Base-by-base conservation (phyloP, 37 sponge, comb jelly and placozoan species). In the Crambe crambe region DNA sequence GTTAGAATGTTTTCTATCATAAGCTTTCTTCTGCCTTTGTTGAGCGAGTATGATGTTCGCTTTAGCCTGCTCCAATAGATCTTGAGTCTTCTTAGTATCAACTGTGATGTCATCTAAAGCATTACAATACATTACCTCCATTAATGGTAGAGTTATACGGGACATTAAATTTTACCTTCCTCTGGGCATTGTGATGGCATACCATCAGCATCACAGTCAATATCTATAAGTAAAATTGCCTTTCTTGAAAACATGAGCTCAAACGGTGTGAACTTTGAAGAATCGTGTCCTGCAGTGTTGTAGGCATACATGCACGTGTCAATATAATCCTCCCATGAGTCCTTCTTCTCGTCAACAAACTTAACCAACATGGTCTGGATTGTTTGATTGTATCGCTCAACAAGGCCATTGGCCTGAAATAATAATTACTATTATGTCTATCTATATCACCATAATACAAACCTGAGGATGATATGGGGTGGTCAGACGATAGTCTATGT, bases 201-300 rank as follows among this genome's bases (percentile, higher is more conserved):
- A n/a, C n/a, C n/a, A n/a, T n/a, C n/a, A n/a, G n/a, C n/a, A n/a
- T n/a, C n/a, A n/a, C n/a, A n/a, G n/a, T n/a, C n/a, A n/a, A n/a
- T n/a, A n/a, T 91, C 92, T 64, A 91, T 72, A 40, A 80, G 85
- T 31, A 91, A 41, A 0, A 62, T 39, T 21, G 88, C 88, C 56
- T 73, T 25, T 66, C 88, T 40, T 27, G 74, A 75, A 67, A 91
- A 83, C 92, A 87, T 91, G 21, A 91, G 36, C 44, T 86, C 61
- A 87, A 87, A 91, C n/a, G n/a, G n/a, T n/a, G 88, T 63, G 72
- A 42, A 87, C 27, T 80, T 60, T 27, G 88, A 56, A 17, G 88
- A 87, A 38, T 91, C 92, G 51, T 91, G 92, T 21, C 37, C 31
- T 23, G 91, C 71, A 44, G 91, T 86, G 75, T 91, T 91, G 75